Percentiles rank a stretch among this genome's conserved stretches.
These are phyloP conservation scores for Drosophila nr. perissopoda DNA, from an alignment of 2,888 invertebrate genomes.

Conservation along the genomic window DNA sequence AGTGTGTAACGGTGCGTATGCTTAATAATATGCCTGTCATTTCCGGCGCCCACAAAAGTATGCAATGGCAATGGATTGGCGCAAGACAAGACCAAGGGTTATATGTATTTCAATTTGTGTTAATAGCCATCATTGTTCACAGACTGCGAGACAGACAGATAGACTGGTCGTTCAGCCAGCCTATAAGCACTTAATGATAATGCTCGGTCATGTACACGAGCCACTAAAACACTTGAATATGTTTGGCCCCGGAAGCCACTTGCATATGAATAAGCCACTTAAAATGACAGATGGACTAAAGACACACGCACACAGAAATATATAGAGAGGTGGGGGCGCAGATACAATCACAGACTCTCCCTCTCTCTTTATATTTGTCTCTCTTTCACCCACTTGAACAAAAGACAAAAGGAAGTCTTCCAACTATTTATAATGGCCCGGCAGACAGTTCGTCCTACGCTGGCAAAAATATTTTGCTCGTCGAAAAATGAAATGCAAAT, in stretches of 20 bases:
- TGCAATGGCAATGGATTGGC: constrained; percentile 18
- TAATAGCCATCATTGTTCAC: constrained; percentile 77
- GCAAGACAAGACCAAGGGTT: constrained; percentile 25
- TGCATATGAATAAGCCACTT: constrained; percentile 83
- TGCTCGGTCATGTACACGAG: constrained; percentile 79
- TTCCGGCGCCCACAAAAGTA: constrained; percentile 35
- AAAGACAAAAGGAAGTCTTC: constrained; percentile 74
- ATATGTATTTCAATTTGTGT: constrained; percentile 74
- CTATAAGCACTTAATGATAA: constrained; percentile 81
- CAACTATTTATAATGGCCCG: constrained; percentile 68
- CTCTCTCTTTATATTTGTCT: not conserved
- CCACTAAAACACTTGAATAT: constrained; percentile 80
- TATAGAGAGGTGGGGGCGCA: constrained; percentile 1
- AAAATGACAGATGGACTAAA: constrained; percentile 81
- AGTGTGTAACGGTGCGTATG: constrained; percentile 62
- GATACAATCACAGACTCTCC: constrained; percentile 30
- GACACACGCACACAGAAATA: constrained; percentile 21
- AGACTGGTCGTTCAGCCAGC: constrained; percentile 40
- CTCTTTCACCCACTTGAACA: constrained; percentile 35
- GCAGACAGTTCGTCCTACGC: constrained; percentile 39
- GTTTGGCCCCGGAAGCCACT: constrained; percentile 80
- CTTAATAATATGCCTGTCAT: constrained; percentile 41
- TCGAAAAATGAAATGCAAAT: constrained; percentile 79
- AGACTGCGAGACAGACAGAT: constrained; percentile 2
- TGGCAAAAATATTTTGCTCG: constrained; percentile 68